phyloP scores from a whole-genome alignment of 2,888 invertebrate species.

The Tachina grossa region DNA sequence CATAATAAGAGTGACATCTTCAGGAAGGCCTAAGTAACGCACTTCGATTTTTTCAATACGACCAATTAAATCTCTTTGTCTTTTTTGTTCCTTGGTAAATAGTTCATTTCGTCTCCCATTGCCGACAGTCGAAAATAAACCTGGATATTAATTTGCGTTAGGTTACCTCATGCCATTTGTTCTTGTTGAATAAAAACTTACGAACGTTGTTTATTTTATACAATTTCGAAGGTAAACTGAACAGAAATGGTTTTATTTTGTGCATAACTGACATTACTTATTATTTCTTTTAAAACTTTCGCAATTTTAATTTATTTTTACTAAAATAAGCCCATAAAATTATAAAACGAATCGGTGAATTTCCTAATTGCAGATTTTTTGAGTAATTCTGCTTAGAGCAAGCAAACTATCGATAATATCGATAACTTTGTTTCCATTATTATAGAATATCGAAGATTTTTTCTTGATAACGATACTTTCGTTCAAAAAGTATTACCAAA shows the following conservation, averaged over 20 bases:
- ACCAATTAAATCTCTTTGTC: slow-evolving; percentile 89
- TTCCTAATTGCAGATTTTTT: too few species aligned
- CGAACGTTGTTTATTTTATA: slow-evolving; percentile 39
- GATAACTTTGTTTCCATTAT: too few species aligned
- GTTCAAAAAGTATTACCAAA: too few species aligned
- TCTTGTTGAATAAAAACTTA: slow-evolving; percentile 27
- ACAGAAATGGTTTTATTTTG: slow-evolving; percentile 28
- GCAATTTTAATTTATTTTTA: not conserved
- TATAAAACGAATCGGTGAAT: too few species aligned
- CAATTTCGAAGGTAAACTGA: slow-evolving; percentile 23
- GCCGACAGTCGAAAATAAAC: slow-evolving; percentile 80
- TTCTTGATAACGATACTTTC: too few species aligned
- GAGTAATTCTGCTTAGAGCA: too few species aligned
- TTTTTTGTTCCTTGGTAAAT: slow-evolving; percentile 90
- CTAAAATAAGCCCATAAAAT: not conserved
- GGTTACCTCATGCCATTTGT: slow-evolving; percentile 17
- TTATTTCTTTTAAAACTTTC: not conserved
- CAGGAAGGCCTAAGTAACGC: slow-evolving; percentile 89
- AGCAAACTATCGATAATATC: too few species aligned
- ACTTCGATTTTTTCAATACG: slow-evolving; percentile 96
- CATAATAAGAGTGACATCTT: slow-evolving; percentile 91
- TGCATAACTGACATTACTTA: slow-evolving; percentile 37
- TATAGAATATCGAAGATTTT: too few species aligned
- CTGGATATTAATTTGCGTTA: slow-evolving; percentile 41
- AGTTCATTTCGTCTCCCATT: slow-evolving; percentile 86